Evolutionary conservation across 2,113 vertebrate species (phyloP).

Genomic region (Cyprinodon tularosa): DNA sequence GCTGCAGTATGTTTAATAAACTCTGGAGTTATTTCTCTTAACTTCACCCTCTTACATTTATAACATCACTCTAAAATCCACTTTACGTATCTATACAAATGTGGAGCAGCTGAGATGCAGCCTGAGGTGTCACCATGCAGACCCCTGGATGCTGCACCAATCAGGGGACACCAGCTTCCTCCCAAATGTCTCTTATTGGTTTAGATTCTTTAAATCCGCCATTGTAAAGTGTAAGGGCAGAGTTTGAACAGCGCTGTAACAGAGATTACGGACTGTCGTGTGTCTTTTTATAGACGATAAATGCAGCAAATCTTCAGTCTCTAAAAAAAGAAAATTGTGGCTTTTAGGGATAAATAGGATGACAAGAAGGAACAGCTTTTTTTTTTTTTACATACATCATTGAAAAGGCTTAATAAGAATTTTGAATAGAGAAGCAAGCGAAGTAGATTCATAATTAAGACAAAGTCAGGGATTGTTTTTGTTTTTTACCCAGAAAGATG

Average conservation of each 20-base stretch:
- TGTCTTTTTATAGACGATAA: neutral
- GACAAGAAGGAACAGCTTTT: neutral
- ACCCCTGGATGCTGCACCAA: constrained; percentile 33
- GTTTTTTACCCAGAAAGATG: neutral
- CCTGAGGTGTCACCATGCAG: constrained; percentile 54
- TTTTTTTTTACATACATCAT: neutral
- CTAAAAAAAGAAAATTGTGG: neutral
- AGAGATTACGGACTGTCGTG: constrained; percentile 6
- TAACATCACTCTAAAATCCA: constrained; percentile 15
- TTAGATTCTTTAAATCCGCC: constrained; percentile 9
- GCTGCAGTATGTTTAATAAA: no score
- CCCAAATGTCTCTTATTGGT: constrained; percentile 32
- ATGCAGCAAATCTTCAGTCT: neutral
- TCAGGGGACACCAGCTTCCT: constrained; percentile 5
- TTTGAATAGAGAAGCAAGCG: neutral
- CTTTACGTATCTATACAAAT: neutral
- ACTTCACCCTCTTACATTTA: neutral
- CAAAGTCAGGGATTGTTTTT: neutral
- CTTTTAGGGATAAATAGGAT: neutral
- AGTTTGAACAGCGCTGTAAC: constrained; percentile 18
- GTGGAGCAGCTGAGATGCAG: constrained; percentile 4
- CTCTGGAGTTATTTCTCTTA: neutral
- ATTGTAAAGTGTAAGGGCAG: constrained; percentile 21
- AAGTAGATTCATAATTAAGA: neutral
- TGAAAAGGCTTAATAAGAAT: neutral